A percentile compares a stretch with the other conserved stretches of the same genome.
Conservation (phyloP, 2,113 vertebrate species). For the Podarcis raffonei region DNA sequence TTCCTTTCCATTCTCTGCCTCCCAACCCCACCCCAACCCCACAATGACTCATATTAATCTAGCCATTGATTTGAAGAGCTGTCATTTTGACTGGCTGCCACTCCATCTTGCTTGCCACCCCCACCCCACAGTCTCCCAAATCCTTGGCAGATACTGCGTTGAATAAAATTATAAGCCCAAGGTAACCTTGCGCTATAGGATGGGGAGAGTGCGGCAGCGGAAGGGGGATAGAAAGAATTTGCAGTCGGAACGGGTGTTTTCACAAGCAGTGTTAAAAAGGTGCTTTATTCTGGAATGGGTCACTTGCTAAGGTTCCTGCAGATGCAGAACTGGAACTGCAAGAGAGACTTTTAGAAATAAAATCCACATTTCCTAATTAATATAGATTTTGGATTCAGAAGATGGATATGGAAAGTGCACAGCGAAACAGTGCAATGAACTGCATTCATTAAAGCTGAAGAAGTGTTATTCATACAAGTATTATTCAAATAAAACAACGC, state of each 20-base stretch:
- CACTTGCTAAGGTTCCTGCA: background rate
- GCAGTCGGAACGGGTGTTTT: background rate
- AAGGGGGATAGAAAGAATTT: background rate
- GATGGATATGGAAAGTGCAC: background rate
- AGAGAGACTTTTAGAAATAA: background rate
- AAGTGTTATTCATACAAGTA: background rate
- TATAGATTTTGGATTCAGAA: background rate
- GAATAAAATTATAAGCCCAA: conserved; percentile 5
- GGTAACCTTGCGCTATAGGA: conserved; percentile 7
- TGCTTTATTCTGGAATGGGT: background rate
- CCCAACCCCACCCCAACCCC: no score
- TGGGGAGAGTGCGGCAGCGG: conserved; percentile 2
- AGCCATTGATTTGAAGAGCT: background rate
- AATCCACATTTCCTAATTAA: background rate
- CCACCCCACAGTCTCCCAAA: background rate
- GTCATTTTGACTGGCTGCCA: background rate
- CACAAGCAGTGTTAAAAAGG: background rate
- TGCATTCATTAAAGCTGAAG: background rate
- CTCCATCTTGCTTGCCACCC: background rate
- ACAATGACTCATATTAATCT: background rate
- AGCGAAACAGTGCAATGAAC: background rate
- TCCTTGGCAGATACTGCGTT: background rate
- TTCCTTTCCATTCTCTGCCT: background rate
- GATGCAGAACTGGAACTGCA: background rate
- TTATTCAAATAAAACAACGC: background rate